Base-by-base conservation (phyloP, 2,888 invertebrate species). In the Bombyx huttoni region DNA sequence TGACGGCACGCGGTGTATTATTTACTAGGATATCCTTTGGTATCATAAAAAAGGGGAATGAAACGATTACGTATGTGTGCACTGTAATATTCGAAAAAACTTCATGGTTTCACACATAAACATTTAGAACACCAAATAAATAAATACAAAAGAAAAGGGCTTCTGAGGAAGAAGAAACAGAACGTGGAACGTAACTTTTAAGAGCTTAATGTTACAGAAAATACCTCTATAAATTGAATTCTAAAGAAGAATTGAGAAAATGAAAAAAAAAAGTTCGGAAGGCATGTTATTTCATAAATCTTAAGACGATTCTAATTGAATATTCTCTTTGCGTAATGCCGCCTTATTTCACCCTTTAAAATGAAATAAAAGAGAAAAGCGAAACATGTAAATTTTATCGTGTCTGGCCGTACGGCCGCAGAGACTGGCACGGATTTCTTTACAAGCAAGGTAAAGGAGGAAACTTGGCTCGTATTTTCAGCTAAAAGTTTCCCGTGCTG, bases 301-400 rank as follows among this genome's bases (percentile, higher is more conserved):
- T 78, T 73, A 74, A 74, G 75, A 70, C 73, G 74, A 70, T 68
- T 80, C 78, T 84, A 84, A 87, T 86, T 87, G 81, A 86, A 86
- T 86, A 87, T 87, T 87, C 86, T 76, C 75, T 82, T 81, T 82
- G 77, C 81, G 82, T 81, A 83, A 82, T 77, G 68, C 75, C 73
- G 72, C 76, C 80, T 82, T 83, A 82, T 76, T 86, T 80, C 78
- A 84, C 84, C 85, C 85, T 81, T 86, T 83, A 84, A 83, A 86
- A 83, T 81, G 85, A 87, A 87, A 83, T 85, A 84, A 75, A 81
- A 76, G 73, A 76, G 72, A 75, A 75, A 78, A 79, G 75, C 73
- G 80, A 82, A 84, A 83, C 83, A 87, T 87, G 87, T 85, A 87
- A 87, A 87, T 87, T 86, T 83, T 78, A 85, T 82, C 81, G 81